Evolutionary conservation across 2,888 invertebrate species (phyloP).

Genomic region (Cistogaster globosa): DNA sequence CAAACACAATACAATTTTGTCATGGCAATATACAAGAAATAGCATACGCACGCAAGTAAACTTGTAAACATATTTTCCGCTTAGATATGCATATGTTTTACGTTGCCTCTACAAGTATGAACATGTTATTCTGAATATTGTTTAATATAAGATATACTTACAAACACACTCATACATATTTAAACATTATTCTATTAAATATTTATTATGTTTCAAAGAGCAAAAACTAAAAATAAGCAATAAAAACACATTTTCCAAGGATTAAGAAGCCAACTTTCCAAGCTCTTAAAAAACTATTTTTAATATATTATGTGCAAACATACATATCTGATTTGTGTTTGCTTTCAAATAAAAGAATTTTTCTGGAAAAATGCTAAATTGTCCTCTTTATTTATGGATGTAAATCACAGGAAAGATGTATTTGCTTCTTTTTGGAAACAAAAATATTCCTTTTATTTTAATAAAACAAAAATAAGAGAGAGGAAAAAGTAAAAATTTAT

Average conservation of each 20-base stretch:
- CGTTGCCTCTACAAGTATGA: neutral
- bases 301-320: no score
- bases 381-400: no score
- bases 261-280: constrained; percentile 15
- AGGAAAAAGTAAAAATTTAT: no score
- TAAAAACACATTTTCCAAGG: constrained; percentile 6
- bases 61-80: neutral
- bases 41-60: neutral
- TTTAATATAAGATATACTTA: constrained; percentile 1
- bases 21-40: constrained; percentile 54
- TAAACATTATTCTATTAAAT: constrained; percentile 53
- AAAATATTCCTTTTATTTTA: no score
- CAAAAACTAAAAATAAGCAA: constrained; percentile 25
- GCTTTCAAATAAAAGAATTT: no score
- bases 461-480: no score
- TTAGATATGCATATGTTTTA: neutral
- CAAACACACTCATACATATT: neutral
- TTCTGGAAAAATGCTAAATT: no score
- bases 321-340: no score
- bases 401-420: no score
- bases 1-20: constrained; percentile 52
- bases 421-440: no score
- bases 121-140: constrained; percentile 8
- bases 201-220: constrained; percentile 61
- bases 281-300: no score